A percentile compares a stretch with the other conserved stretches of the same genome.
These are phyloP conservation scores for Platanista minor DNA, from an alignment of 2,113 vertebrate genomes.

Conservation along the genomic window DNA sequence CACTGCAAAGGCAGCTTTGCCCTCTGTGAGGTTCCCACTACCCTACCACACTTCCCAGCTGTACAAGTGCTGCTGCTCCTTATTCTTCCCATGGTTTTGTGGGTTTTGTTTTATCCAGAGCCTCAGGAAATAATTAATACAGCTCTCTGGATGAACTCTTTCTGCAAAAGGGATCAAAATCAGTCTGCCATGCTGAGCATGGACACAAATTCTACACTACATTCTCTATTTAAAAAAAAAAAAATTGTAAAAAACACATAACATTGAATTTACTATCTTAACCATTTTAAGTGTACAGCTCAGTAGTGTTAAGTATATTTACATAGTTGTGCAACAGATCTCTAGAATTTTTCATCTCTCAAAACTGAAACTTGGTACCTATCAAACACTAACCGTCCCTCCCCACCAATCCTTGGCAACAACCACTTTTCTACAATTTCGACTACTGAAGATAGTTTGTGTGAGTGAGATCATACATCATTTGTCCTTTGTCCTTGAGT, in stretches of 20 bases:
- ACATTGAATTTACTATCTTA: background rate
- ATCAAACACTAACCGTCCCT: background rate
- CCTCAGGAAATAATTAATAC: background rate
- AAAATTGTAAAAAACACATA: background rate
- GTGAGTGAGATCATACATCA: background rate
- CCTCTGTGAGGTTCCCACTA: background rate
- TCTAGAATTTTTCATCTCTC: background rate
- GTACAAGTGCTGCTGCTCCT: background rate
- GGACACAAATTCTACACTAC: background rate
- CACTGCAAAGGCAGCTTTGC: background rate
- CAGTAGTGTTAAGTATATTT: background rate
- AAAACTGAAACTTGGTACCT: background rate
- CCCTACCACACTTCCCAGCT: accelerated
- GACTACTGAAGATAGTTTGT: background rate
- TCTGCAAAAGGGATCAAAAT: background rate
- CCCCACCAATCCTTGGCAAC: background rate
- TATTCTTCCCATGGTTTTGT: background rate
- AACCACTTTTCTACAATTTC: background rate
- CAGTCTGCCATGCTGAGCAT: background rate
- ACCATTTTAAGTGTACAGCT: background rate
- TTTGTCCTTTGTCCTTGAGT: background rate
- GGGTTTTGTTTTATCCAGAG: background rate
- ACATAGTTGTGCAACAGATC: background rate
- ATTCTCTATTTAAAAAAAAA: background rate
- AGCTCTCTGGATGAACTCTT: background rate